Conservation (phyloP, 2,113 vertebrate species). For the Crotalus horridus region DNA sequence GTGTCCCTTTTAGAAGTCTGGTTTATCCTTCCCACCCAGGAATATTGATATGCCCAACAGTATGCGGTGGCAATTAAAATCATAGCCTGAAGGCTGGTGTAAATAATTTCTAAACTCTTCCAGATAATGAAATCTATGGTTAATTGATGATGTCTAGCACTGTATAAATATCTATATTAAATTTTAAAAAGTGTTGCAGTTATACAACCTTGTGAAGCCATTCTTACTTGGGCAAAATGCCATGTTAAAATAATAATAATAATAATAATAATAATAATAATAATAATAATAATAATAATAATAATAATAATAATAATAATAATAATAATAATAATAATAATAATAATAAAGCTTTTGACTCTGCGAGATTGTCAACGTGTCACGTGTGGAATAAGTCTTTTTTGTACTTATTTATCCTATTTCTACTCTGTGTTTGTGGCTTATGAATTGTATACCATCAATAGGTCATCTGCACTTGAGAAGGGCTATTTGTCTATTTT, state of each 20-base stretch:
- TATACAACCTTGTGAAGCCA: background rate
- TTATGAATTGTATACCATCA: background rate
- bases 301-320: background rate
- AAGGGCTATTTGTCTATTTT: background rate
- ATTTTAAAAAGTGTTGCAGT: background rate
- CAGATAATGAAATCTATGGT: slow-evolving; percentile 12
- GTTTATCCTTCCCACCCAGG: background rate
- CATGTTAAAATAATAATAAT: background rate
- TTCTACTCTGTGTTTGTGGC: background rate
- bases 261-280: background rate
- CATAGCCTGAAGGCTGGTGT: background rate
- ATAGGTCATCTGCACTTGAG: background rate
- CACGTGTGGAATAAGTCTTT: background rate
- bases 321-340: background rate
- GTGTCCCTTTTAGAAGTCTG: background rate
- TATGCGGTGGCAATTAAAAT: background rate
- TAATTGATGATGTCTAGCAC: slow-evolving; percentile 10
- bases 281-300: background rate
- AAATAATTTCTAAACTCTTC: slow-evolving; percentile 19
- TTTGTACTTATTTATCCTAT: background rate
- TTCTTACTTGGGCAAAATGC: background rate
- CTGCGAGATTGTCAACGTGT: background rate
- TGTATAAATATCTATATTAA: background rate
- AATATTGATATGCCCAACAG: background rate
- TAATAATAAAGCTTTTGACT: background rate